A percentile compares a stretch with the other conserved stretches of the same genome.
phyloP scores from a whole-genome alignment of 2,797 vertebrate species.

The Onychomys leucogaster region DNA sequence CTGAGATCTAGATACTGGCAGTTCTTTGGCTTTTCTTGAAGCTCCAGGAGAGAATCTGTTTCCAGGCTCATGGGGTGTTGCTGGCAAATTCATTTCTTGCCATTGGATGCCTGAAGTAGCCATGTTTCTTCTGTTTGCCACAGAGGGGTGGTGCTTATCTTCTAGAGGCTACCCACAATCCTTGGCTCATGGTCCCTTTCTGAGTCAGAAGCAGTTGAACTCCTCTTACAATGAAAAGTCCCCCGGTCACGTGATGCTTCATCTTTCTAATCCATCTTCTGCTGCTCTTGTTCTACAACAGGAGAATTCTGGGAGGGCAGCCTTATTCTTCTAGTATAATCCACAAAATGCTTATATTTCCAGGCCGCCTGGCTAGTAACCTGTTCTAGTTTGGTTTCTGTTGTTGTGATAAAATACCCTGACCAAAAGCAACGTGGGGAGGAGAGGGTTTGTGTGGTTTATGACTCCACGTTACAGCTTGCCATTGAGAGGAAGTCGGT shows the following conservation, averaged over 20 bases:
- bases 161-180: background rate
- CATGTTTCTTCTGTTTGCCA: background rate
- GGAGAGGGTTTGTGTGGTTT: background rate
- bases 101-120: background rate
- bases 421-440: background rate
- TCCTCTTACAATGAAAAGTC: background rate
- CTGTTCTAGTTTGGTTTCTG: background rate
- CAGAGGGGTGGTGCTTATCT: background rate
- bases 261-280: background rate
- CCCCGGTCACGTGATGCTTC: background rate
- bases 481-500: background rate
- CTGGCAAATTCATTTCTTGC: background rate
- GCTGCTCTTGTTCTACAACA: background rate
- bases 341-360: background rate
- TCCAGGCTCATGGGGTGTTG: background rate
- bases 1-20: background rate
- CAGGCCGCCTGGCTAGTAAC: background rate
- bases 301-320: background rate
- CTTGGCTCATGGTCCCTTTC: background rate
- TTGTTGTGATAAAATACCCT: background rate
- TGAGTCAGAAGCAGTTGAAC: background rate
- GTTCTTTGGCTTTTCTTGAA: background rate
- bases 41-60: background rate
- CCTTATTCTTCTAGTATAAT: background rate
- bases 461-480: background rate